Base-by-base conservation (phyloP, 2,113 vertebrate genomes). In the Tylochromis polylepis region DNA sequence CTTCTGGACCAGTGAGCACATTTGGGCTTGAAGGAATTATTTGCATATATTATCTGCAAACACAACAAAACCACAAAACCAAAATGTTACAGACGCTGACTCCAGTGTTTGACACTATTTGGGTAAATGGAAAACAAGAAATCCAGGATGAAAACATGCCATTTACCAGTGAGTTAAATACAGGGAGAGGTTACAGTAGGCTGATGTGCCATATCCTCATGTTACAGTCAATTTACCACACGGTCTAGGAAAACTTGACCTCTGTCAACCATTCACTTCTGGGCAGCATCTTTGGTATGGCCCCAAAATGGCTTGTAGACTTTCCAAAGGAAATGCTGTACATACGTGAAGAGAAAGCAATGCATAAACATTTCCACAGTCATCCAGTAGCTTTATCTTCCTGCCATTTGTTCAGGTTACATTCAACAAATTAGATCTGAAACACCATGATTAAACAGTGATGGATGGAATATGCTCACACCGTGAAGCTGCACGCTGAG, bases 31-130 rank as follows among this genome's bases (percentile, higher is more conserved):
- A 34, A 86, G 59, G 65, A 89, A 91, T 53, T 85, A 86, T 90
- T 90, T 92, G 29, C 89, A 83, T 85, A 41, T 67, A 88, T 87
- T 84, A 87, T 87, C 59, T 83, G 83, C 82, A 91, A 85, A 86
- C 85, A 77, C 9, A 58, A 79, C 62, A 53, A 84, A 84, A 78
- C 81, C 83, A 12, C 59, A 58, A 79, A 88, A 87, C 81, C 81
- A 6, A 87, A 86, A 87, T 10, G 38, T 84, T 57, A 41, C 88
- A 92, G 88, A 93, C n/a, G 88, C 87, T 90, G 90, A 91, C 88
- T 89, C 20, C 84, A 84, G 72, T 20, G 72, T 58, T 92, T 88
- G 86, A 29, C 70, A 77, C 43, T 51, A 51, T 51, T 77, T 53
- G 72, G 72, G 72, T 53, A 53, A 53, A 53, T 53, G 72, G 72